These are phyloP conservation scores for Hypselothyrea guttata DNA, from an alignment of 2,888 invertebrate species.

Conservation along the genomic window DNA sequence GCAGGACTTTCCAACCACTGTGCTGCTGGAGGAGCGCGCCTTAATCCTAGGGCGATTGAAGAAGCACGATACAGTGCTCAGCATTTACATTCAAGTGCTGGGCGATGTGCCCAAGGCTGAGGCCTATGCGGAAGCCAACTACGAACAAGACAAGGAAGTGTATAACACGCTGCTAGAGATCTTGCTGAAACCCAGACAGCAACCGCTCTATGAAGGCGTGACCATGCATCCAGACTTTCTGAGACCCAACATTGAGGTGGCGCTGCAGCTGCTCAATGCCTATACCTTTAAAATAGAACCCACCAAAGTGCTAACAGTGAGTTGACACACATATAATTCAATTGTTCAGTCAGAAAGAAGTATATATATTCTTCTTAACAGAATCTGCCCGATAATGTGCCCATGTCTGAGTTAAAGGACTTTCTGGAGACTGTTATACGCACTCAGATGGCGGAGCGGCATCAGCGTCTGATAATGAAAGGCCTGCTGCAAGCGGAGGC, in stretches of 20 bases:
- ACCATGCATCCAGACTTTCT: conserved; percentile 85
- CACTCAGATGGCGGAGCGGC: conserved; percentile 87
- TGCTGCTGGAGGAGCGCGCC: conserved; percentile 95
- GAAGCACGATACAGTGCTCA: conserved; percentile 94
- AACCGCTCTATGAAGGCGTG: conserved; percentile 79
- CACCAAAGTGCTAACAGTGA: conserved; percentile 85
- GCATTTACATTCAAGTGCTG: conserved; percentile 94
- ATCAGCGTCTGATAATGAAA: conserved; percentile 90
- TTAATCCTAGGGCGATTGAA: conserved; percentile 95
- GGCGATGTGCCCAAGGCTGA: conserved; percentile 92
- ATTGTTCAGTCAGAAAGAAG: too few relatives aligned
- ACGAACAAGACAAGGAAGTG: conserved; percentile 81
- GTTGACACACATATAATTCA: neutral
- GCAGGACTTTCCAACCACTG: conserved; percentile 92
- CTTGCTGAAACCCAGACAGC: conserved; percentile 83
- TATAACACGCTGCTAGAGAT: conserved; percentile 81
- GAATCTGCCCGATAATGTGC: conserved; percentile 91
- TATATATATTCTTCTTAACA: conserved; percentile 74
- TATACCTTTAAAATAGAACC: conserved; percentile 94
- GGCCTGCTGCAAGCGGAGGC: conserved; percentile 93
- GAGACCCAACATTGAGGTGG: conserved; percentile 90
- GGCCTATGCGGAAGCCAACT: conserved; percentile 91
- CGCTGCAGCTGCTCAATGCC: conserved; percentile 90
- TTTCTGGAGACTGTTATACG: conserved; percentile 91
- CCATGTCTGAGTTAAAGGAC: conserved; percentile 88